Base-by-base conservation (phyloP, 2,113 vertebrate species). In the Equus przewalskii region DNA sequence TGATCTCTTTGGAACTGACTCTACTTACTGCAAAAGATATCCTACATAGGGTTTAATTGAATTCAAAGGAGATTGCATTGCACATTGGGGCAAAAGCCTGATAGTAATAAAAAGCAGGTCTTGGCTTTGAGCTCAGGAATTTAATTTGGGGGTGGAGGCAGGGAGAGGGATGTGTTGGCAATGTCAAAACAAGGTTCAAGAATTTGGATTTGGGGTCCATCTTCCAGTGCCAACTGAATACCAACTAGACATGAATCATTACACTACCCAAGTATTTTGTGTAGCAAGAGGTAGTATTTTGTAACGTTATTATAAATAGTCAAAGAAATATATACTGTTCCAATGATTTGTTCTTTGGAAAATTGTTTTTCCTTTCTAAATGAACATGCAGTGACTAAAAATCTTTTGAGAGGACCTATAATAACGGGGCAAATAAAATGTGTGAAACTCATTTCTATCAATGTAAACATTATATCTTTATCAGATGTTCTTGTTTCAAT, bases 321-420 rank as follows among this genome's bases (percentile, higher is more conserved):
- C 56, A 84, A 58, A 92, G 26, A 92, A 93, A 82, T 72, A 79
- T 5, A 75, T 69, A 87, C 49, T 69, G 2, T 92, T 70, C 11
- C 36, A 89, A 69, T 67, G 41, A 91, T 76, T 89, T 87, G 83
- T 30, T 26, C 54, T 87, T 96, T 85, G 9, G 15, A 70, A 96
- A 96, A 72, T 28, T 72, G 69, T 8, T 86, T 87, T 95, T 78
- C 8, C 33, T 78, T 87, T 96, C 56, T 88, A 79, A 86, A 49
- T 36, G 79, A 91, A 81, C 67, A 78, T 58, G 16, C 60, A 85
- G 16, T 67, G 30, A 36, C 64, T 86, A 94, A 96, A 72, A 8
- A 64, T 82, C 65, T 89, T 95, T 95, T 44, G 69, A 76, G 44
- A 88, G 49, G 18, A 58, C 15, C 44, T 89, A 36, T 65, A 92